Conservation (phyloP, 2,113 vertebrate species). For the Notothenia rossii region DNA sequence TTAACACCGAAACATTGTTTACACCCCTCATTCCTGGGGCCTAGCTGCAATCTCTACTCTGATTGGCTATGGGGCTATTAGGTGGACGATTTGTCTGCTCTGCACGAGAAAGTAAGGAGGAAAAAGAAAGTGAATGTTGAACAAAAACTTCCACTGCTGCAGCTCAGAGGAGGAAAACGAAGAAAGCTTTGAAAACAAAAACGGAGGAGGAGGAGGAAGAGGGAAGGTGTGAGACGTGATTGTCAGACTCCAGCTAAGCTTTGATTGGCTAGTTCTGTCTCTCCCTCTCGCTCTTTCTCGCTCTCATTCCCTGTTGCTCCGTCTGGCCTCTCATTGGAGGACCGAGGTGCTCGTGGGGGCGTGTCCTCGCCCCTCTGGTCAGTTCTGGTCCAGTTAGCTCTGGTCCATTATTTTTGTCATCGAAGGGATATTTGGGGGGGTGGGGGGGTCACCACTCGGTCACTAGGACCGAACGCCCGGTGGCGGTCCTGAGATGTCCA, state of each 20-base stretch:
- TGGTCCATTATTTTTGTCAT: slow-evolving; percentile 68
- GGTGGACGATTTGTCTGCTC: slow-evolving; percentile 37
- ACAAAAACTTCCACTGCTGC: slow-evolving; percentile 55
- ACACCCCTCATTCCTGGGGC: slow-evolving; percentile 30
- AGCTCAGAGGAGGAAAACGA: slow-evolving; percentile 62
- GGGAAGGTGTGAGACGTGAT: slow-evolving; percentile 91
- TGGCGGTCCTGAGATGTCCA: slow-evolving; percentile 97
- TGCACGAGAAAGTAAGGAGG: slow-evolving; percentile 21
- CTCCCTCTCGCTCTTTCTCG: slow-evolving; percentile 70
- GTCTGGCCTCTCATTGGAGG: slow-evolving; percentile 76
- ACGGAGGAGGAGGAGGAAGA: slow-evolving; percentile 72
- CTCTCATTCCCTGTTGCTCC: slow-evolving; percentile 72
- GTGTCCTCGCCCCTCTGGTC: slow-evolving; percentile 60
- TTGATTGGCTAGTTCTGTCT: slow-evolving; percentile 85
- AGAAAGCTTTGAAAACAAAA: slow-evolving; percentile 66
- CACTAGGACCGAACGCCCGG: slow-evolving; percentile 94
- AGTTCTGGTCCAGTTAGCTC: slow-evolving; percentile 71
- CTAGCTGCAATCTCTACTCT: slow-evolving; percentile 52
- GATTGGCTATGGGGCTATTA: slow-evolving; percentile 63
- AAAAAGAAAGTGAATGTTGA: slow-evolving; percentile 32
- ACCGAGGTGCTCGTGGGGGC: slow-evolving; percentile 50
- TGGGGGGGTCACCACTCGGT: slow-evolving; percentile 71
- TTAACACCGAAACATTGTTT: slow-evolving; percentile 15
- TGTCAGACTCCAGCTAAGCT: slow-evolving; percentile 97
- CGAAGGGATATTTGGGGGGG: slow-evolving; percentile 46